A percentile compares a stretch with the other conserved stretches of the same genome.
Evolutionary conservation across 64 coral and sea anemone species (phyloP).

Genomic region (Dendrophyllia cribrosa): DNA sequence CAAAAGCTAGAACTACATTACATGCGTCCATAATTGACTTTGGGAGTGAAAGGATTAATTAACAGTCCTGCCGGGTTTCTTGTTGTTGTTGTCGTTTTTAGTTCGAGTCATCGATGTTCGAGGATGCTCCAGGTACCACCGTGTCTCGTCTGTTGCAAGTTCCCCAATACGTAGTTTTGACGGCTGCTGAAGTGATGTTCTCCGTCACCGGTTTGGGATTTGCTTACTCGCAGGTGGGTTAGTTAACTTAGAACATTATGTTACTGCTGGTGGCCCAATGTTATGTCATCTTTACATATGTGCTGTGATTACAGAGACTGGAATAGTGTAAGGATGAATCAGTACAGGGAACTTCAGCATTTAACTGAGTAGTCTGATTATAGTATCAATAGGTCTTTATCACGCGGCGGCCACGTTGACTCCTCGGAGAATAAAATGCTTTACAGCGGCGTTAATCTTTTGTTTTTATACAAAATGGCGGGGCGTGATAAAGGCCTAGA

Average conservation of each 20-base stretch:
- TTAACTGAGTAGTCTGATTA: too few species aligned
- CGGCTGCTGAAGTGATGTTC: slow-evolving; percentile 92
- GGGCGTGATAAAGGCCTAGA: too few species aligned
- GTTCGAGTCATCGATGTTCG: slow-evolving; percentile 69
- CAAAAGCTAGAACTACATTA: too few species aligned
- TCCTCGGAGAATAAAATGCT: too few species aligned
- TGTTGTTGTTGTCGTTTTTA: slow-evolving; percentile 7
- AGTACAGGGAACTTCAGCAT: too few species aligned
- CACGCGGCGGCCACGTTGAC: too few species aligned
- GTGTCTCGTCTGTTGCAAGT: slow-evolving; percentile 88
- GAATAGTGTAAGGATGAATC: too few species aligned
- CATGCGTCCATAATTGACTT: neutral
- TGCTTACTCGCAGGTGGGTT: slow-evolving; percentile 89
- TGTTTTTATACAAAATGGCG: too few species aligned
- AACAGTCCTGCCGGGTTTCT: neutral
- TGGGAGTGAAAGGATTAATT: neutral
- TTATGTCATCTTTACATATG: neutral
- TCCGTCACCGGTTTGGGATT: slow-evolving; percentile 91
- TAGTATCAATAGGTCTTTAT: too few species aligned
- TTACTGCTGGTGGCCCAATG: neutral
- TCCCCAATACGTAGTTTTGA: slow-evolving; percentile 92
- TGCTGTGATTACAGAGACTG: neutral
- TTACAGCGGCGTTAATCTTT: too few species aligned
- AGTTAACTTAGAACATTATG: neutral
- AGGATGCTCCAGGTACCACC: slow-evolving; percentile 81